phyloP scores from a whole-genome alignment of 2,113 vertebrate genomes.

The Xiphias gladius region DNA sequence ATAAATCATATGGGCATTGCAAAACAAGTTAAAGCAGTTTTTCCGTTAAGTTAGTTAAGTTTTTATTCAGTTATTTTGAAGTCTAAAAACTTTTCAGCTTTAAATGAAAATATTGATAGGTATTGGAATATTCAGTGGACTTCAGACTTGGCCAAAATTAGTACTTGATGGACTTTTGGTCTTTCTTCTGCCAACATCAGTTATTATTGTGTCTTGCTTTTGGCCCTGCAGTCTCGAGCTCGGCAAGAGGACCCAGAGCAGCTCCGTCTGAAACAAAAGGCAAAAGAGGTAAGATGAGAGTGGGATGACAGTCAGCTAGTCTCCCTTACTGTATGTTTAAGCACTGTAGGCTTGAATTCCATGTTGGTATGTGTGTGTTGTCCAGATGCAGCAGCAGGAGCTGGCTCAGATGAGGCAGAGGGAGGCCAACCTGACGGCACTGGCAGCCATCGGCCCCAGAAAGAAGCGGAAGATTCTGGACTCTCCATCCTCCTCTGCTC shows the following conservation, averaged over 20 bases:
- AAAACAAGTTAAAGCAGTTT: not conserved
- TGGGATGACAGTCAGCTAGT: not conserved
- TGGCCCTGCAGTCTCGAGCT: conserved; percentile 90
- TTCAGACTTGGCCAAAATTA: not conserved
- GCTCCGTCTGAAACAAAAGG: conserved; percentile 96
- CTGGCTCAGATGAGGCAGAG: conserved; percentile 96
- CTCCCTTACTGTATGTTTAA: conserved; percentile 7
- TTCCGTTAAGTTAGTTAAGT: not conserved
- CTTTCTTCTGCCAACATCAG: not conserved
- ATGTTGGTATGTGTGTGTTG: conserved; percentile 7
- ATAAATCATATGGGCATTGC: not conserved
- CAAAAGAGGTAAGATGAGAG: conserved; percentile 91
- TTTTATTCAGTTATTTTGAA: not conserved
- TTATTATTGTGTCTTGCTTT: conserved; percentile 16
- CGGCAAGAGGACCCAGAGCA: conserved; percentile 99
- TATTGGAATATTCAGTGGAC: no score
- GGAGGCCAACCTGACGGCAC: conserved; percentile 95
- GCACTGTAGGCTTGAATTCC: not conserved
- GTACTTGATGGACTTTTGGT: not conserved
- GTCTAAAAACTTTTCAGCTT: not conserved
- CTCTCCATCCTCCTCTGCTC: conserved; percentile 88
- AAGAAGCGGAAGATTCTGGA: conserved; percentile 93
- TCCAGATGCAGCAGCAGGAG: conserved; percentile 98
- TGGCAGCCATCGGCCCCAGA: conserved; percentile 95
- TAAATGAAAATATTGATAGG: not conserved